These are phyloP conservation scores for Lathronympha strigana DNA, from an alignment of 2,888 invertebrate species.

Conservation along the genomic window DNA sequence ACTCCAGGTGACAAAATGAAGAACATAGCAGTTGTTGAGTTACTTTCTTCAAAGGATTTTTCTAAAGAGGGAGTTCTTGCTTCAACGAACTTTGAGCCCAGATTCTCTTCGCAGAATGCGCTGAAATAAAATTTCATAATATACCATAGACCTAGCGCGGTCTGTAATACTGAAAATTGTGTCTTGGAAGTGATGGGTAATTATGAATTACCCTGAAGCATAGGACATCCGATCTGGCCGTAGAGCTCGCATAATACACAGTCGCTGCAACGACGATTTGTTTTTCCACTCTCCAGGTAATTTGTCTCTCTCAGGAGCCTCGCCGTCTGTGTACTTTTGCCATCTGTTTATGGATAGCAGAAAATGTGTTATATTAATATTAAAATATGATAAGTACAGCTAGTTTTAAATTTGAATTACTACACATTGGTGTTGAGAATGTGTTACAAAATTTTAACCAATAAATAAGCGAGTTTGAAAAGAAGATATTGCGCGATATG, in stretches of 20 bases:
- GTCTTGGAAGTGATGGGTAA: background rate
- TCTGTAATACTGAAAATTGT: too few relatives aligned
- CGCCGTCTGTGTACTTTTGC: constrained; percentile 96
- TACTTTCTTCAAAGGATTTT: constrained; percentile 94
- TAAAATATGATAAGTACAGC: too few relatives aligned
- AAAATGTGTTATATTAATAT: background rate
- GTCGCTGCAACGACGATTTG: constrained; percentile 91
- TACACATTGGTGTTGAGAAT: too few relatives aligned
- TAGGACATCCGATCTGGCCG: constrained; percentile 98
- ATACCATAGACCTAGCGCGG: background rate
- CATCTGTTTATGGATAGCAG: constrained; percentile 82
- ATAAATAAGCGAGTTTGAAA: too few relatives aligned
- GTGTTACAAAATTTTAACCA: too few relatives aligned
- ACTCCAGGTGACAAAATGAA: constrained; percentile 98
- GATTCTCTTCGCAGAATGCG: constrained; percentile 94
- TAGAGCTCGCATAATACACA: constrained; percentile 96
- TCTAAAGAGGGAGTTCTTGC: constrained; percentile 91
- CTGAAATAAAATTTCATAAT: constrained; percentile 62
- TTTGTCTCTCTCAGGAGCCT: constrained; percentile 96
- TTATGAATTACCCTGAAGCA: constrained; percentile 86
- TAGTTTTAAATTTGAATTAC: too few relatives aligned
- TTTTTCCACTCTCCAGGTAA: constrained; percentile 98
- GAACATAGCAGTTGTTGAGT: constrained; percentile 93
- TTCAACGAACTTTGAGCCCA: constrained; percentile 92
- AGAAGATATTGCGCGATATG: too few relatives aligned